phyloP scores from a whole-genome alignment of 1,140 invertebrate species.

The Harpegnathos saltator region DNA sequence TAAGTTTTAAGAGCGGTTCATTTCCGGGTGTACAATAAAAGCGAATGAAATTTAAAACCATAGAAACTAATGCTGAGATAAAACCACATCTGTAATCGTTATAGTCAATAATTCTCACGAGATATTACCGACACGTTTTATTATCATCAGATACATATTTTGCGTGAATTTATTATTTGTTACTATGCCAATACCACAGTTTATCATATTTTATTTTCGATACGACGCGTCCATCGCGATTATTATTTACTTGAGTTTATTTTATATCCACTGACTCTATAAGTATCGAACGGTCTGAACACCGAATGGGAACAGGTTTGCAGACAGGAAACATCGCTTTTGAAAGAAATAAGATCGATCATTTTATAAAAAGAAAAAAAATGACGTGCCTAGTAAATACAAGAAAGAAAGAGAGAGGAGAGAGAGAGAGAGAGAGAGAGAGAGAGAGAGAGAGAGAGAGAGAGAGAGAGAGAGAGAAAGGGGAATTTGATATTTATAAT shows the following conservation, averaged over 20 bases:
- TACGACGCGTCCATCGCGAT: not conserved
- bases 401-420: not conserved
- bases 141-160: constrained; percentile 5
- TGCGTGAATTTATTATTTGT: constrained; percentile 21
- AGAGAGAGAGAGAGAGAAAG: not conserved
- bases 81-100: constrained; percentile 31
- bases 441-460: too few species aligned
- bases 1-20: constrained; percentile 14
- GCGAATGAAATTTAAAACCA: constrained; percentile 2
- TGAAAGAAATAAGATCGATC: not conserved
- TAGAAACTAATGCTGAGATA: constrained; percentile 15
- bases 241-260: not conserved
- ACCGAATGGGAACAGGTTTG: constrained; percentile 10
- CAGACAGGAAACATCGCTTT: constrained; percentile 1
- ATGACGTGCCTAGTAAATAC: constrained; percentile 16
- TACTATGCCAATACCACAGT: constrained; percentile 40
- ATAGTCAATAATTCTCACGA: constrained; percentile 47
- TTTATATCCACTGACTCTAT: constrained; percentile 9
- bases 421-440: too few species aligned
- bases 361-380: constrained; percentile 2
- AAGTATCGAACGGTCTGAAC: constrained; percentile 31
- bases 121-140: constrained; percentile 22
- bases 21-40: constrained; percentile 1
- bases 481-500: constrained; percentile 7
- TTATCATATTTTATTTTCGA: constrained; percentile 30